Base-by-base conservation (phyloP, 2,113 vertebrate genomes). In the Glareola pratincola region DNA sequence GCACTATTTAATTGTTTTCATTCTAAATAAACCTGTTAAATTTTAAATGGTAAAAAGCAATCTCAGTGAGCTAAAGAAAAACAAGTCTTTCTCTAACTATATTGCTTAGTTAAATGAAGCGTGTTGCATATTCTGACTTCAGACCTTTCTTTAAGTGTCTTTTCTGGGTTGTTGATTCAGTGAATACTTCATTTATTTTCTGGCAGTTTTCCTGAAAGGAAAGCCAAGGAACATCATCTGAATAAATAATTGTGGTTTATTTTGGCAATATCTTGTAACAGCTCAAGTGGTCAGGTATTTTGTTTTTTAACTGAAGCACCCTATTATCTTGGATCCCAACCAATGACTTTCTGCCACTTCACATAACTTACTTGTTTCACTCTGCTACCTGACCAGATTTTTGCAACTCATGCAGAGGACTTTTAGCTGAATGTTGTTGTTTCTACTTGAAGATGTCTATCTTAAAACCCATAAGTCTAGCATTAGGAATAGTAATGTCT, bases 191-290 rank as follows among this genome's bases (percentile, higher is more conserved):
- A 88, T 88, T 97, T 93, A 74, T 95, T 97, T 97, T 86, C 88
- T 96, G 88, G 91, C 56, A 97, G 59, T 75, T 83, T 88, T 73
- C 91, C 91, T 86, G 66, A 97, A 90, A 86, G 56, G 73, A 94
- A 94, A 96, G 85, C 88, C 81, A 97, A 95, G 74, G 78, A 96
- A 59, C 59, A 95, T 94, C 50, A 90, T 96, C 88, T 97, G 95
- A 96, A 95, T 86, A 98, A 98, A 96, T 89, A 97, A 95, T 41
- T 92, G 81, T 94, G 72, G 81, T 90, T 96, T 97, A 57, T 68
- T 94, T 96, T 96, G 92, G 80, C 91, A 90, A 45, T 82, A 88
- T 96, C 60, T 88, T 85, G 48, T 79, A 85, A 67, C 62, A 79
- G 37, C 80, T 94, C 57, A 73, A 97, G 84, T 72, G 66, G 45